These are phyloP conservation scores for Drosophila grimshawi DNA, from an alignment of 1,140 invertebrate genomes.

Conservation along the genomic window DNA sequence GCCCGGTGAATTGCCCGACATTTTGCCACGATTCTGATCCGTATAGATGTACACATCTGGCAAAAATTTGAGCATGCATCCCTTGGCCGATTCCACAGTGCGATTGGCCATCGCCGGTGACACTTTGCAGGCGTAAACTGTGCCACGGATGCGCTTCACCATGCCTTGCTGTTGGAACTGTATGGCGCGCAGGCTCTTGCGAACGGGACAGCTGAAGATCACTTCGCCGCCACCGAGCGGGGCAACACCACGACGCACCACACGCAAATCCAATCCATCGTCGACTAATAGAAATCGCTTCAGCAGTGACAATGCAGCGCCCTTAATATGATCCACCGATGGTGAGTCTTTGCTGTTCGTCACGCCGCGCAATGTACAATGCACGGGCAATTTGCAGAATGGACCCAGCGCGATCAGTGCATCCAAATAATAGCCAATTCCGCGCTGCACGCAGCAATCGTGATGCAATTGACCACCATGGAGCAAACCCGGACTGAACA, in stretches of 20 bases:
- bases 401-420: constrained; percentile 94
- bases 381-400: constrained; percentile 96
- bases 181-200: constrained; percentile 86
- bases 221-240: constrained; percentile 97
- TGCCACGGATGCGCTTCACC: constrained; percentile 96
- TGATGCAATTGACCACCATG: constrained; percentile 94
- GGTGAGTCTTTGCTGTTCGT: constrained; percentile 94
- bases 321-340: constrained; percentile 94
- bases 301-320: constrained; percentile 91
- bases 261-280: constrained; percentile 94
- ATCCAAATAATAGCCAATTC: constrained; percentile 97
- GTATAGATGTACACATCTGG: constrained; percentile 98
- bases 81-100: constrained; percentile 96
- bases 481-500: constrained; percentile 95
- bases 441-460: constrained; percentile 92
- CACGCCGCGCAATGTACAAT: constrained; percentile 93
- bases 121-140: constrained; percentile 88
- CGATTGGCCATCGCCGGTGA: constrained; percentile 96
- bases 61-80: constrained; percentile 94
- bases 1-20: constrained; percentile 94
- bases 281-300: constrained; percentile 94
- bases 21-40: constrained; percentile 94
- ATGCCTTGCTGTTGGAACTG: constrained; percentile 93
- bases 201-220: constrained; percentile 93
- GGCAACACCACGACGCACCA: constrained; percentile 91